Conservation (phyloP, 2,113 vertebrate genomes). For the Prunella himalayana region DNA sequence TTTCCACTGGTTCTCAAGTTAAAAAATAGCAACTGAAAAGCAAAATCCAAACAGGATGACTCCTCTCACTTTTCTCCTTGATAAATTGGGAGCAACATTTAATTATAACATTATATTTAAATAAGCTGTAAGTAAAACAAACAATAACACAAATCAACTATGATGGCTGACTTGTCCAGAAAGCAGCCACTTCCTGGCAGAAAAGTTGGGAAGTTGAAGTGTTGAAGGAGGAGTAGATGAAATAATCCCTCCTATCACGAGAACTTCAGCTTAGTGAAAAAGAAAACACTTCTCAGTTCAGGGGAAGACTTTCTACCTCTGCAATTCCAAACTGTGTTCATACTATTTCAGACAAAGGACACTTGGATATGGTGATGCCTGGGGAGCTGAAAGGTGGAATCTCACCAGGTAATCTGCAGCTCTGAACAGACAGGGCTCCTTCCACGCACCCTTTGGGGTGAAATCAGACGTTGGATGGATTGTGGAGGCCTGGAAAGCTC, state of each 20-base stretch:
- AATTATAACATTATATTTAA: background rate
- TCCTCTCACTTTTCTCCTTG: background rate
- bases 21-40: background rate
- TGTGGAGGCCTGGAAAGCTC: background rate
- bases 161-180: background rate
- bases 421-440: background rate
- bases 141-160: background rate
- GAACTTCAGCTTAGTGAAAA: background rate
- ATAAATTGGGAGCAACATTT: background rate
- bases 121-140: background rate
- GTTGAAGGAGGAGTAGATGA: background rate
- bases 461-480: background rate
- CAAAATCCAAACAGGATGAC: background rate
- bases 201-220: background rate
- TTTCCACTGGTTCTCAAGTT: background rate
- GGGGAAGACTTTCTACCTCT: background rate
- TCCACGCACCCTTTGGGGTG: accelerated
- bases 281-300: background rate
- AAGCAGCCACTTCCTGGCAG: background rate
- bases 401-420: background rate
- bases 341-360: background rate
- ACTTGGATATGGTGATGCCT: accelerated
- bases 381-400: no score
- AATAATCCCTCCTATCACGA: background rate
- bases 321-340: background rate